phyloP scores from a whole-genome alignment of 2,113 vertebrate genomes.

The Phodopus roborovskii region DNA sequence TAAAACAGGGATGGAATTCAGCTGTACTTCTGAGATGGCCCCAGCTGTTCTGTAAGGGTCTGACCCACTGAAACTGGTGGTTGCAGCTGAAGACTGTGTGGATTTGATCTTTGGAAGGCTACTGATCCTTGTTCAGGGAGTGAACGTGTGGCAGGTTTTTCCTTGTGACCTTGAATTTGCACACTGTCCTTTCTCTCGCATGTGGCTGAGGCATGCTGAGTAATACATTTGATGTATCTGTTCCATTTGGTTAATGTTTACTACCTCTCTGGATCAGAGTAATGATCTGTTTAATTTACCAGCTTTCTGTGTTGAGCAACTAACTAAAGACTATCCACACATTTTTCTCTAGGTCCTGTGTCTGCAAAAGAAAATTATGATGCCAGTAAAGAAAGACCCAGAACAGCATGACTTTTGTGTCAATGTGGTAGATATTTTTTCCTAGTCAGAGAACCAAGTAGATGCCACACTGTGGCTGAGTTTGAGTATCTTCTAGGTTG shows the following conservation, averaged over 20 bases:
- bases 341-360: not conserved
- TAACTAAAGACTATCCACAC: not conserved
- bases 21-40: not conserved
- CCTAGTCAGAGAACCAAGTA: not conserved
- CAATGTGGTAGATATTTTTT: not conserved
- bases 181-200: not conserved
- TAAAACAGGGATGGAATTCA: not conserved
- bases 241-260: not conserved
- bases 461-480: not conserved
- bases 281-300: not conserved
- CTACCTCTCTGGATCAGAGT: not conserved
- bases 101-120: not conserved
- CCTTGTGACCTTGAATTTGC: not conserved
- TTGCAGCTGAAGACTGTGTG: not conserved
- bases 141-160: not conserved
- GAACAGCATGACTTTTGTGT: not conserved
- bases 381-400: not conserved
- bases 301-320: not conserved
- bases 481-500: not conserved
- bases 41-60: not conserved
- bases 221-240: not conserved
- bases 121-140: not conserved
- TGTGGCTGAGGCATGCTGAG: not conserved
- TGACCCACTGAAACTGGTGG: not conserved
- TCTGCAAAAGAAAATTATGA: constrained; percentile 17